Evolutionary conservation across 2,888 invertebrate species (phyloP).

Genomic region (Seladonia tumulorum): DNA sequence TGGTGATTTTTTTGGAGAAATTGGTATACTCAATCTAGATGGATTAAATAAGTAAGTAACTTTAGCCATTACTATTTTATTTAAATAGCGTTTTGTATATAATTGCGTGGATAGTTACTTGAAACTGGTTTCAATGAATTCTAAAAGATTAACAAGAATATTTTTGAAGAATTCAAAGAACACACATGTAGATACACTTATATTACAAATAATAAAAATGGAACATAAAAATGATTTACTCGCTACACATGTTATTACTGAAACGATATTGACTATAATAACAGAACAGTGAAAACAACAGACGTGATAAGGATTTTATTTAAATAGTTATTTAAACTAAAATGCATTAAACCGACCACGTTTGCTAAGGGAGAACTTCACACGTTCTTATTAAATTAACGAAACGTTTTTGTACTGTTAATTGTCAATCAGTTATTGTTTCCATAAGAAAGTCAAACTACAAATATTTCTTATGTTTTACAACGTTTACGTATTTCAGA

Average conservation of each 20-base stretch:
- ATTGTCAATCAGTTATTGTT: background rate
- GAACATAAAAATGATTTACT: background rate
- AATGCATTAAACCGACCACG: background rate
- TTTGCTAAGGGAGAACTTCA: background rate
- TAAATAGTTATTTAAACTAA: background rate
- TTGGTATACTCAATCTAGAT: conserved; percentile 97
- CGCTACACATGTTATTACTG: background rate
- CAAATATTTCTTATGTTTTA: background rate
- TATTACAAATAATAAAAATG: background rate
- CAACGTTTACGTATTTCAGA: background rate
- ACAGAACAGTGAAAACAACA: background rate
- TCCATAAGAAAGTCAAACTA: background rate
- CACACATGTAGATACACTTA: background rate
- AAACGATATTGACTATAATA: background rate
- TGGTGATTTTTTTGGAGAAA: conserved; percentile 99
- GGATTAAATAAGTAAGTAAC: conserved; percentile 95
- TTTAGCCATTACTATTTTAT: background rate
- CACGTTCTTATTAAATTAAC: background rate
- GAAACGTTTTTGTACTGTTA: background rate
- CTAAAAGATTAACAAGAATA: background rate
- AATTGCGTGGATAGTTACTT: background rate
- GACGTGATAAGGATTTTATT: background rate
- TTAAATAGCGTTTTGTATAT: background rate
- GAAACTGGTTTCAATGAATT: background rate
- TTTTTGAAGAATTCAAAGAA: background rate